Percentiles rank a stretch among this genome's conserved stretches.
Conservation (phyloP, 1,140 invertebrate species). For the Cyclina sinensis region DNA sequence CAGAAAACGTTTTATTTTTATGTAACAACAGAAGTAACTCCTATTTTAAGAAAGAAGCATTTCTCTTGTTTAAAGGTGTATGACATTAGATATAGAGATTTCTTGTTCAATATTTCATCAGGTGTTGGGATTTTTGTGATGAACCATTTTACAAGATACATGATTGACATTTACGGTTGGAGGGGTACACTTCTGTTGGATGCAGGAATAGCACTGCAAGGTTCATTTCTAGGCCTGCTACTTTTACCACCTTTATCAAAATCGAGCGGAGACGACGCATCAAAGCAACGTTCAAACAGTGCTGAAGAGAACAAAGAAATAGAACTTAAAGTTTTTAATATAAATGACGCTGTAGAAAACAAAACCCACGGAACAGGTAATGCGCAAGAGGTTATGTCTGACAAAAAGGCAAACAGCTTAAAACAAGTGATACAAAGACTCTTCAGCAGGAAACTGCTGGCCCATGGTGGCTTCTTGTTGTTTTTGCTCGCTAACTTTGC, state of each 20-base stretch:
- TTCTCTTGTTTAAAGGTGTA: too few species aligned
- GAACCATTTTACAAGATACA: conserved; percentile 9
- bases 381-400: neutral
- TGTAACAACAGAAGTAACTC: too few species aligned
- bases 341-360: neutral
- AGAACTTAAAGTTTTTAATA: neutral
- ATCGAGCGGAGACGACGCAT: neutral
- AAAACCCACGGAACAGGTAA: neutral
- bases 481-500: neutral
- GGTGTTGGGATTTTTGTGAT: conserved; percentile 42
- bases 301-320: neutral
- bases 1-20: too few species aligned
- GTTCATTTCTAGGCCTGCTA: conserved; percentile 16
- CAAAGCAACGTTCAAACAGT: neutral
- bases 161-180: neutral
- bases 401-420: neutral
- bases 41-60: too few species aligned
- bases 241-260: neutral
- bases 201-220: conserved; percentile 9
- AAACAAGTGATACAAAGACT: neutral
- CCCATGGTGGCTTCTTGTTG: neutral
- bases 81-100: too few species aligned
- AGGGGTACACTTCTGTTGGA: conserved; percentile 24
- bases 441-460: neutral
- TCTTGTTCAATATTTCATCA: too few species aligned